Base-by-base conservation (phyloP, 2,113 vertebrate genomes). In the Ammodramus savannarum region DNA sequence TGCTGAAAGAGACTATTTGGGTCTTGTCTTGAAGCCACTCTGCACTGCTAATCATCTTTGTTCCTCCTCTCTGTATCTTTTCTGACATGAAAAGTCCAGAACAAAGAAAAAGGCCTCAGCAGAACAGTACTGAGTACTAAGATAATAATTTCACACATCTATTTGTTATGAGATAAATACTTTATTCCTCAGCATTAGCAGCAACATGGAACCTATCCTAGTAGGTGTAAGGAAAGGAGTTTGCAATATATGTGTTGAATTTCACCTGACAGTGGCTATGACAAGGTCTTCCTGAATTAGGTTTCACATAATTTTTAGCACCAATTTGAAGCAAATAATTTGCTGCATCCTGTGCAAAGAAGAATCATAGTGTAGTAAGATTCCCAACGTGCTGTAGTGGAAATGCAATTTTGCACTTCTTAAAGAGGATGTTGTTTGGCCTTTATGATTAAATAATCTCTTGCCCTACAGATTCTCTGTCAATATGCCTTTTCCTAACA, bases 11-110 rank as follows among this genome's bases (percentile, higher is more conserved):
- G 6, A 49, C 18, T 41, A 9, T 55, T 11, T 61, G 36, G 29
- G 14, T 43, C n/a, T 32, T 68, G 14, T 43, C n/a, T 32, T 68
- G 21, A 75, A 92, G 34, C 13, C 32, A 27, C 6, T 51, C 14
- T 0, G 0, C 19, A 10, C 9, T 2, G 1, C 15, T 54, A 32
- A 44, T 61, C 21, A 21, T 32, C 43, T 52, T 13, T 71, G 9
- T 44, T 63, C 15, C 39, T 41, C 11, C 9, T 6, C 11, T 49
- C 29, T 21, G 2, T 49, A 8, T 59, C 13, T 86, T 54, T 91
- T 83, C 63, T 72, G n/a, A 55, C 20, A 51, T 39, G 69, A 61
- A 80, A 55, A 59, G 12, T 7, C 4, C 72, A 83, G 58, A 88
- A 79, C 14, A 44, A 29, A 38, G n/a, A 39, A 72, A 51, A 90